Percentiles rank a stretch among this genome's conserved stretches.
These are phyloP conservation scores for Netelia virgata DNA, from an alignment of 2,888 invertebrate genomes.

Conservation along the genomic window DNA sequence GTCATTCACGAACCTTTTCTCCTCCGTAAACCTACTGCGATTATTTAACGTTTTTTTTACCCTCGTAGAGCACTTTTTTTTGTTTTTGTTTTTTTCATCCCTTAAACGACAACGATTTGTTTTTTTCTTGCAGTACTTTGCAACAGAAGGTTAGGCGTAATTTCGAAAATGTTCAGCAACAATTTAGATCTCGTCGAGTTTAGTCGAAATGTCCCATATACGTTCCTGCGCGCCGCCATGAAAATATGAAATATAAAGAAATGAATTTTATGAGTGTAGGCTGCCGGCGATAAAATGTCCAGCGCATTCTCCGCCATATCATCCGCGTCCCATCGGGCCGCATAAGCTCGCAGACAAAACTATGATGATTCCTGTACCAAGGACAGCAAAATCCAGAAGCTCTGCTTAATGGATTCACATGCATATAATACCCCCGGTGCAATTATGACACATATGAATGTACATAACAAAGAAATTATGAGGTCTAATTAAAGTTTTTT, in stretches of 20 bases:
- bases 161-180: too few species aligned
- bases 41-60: too few species aligned
- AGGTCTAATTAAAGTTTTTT: slow-evolving; percentile 45
- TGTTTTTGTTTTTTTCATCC: too few species aligned
- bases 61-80: too few species aligned
- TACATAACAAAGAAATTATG: slow-evolving; percentile 14
- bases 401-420: slow-evolving; percentile 32
- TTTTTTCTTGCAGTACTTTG: too few species aligned
- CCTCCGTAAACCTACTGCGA: too few species aligned
- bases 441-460: slow-evolving; percentile 1
- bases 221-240: too few species aligned
- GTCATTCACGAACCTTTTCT: too few species aligned
- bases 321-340: slow-evolving; percentile 19
- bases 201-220: too few species aligned
- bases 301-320: slow-evolving; percentile 8
- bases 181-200: too few species aligned
- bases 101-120: too few species aligned
- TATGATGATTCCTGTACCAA: slow-evolving; percentile 18
- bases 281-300: slow-evolving; percentile 40
- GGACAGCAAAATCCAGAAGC: background rate
- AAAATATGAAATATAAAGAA: background rate
- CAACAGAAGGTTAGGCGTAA: too few species aligned
- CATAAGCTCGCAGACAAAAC: background rate
- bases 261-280: slow-evolving; percentile 2
- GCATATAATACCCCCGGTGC: slow-evolving; percentile 9